Evolutionary conservation across 2,113 vertebrate species (phyloP).

Genomic region (Pollimyrus isidori): DNA sequence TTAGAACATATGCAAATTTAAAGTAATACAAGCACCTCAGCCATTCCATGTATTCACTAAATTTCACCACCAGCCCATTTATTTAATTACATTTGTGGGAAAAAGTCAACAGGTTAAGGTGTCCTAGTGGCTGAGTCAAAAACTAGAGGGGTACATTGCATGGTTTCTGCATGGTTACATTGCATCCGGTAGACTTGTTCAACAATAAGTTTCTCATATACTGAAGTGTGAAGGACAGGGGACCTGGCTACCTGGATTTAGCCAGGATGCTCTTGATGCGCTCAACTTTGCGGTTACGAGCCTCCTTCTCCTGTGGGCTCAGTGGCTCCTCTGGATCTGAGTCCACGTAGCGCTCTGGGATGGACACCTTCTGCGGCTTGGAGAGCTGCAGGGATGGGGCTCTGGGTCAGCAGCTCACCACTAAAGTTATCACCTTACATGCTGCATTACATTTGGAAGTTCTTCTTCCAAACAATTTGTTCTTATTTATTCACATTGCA

Average conservation of each 20-base stretch:
- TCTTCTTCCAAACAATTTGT: background rate
- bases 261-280: conserved; percentile 83
- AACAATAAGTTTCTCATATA: background rate
- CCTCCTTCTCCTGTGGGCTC: conserved; percentile 74
- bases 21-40: background rate
- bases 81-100: background rate
- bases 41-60: background rate
- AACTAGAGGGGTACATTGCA: background rate
- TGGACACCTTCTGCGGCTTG: conserved; percentile 79
- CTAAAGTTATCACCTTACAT: background rate
- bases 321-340: conserved; percentile 78
- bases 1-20: background rate
- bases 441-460: background rate
- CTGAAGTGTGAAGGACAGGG: background rate
- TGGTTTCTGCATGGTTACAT: background rate
- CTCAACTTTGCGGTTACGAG: conserved; percentile 68
- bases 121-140: background rate
- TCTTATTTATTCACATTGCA: background rate
- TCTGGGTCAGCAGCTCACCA: background rate
- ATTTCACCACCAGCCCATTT: background rate
- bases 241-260: conserved; percentile 70
- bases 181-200: background rate
- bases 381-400: conserved; percentile 60
- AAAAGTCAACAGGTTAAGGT: background rate
- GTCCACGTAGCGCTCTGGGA: conserved; percentile 85